These are phyloP conservation scores for Caradrina kadenii DNA, from an alignment of 2,888 invertebrate genomes.

Conservation along the genomic window DNA sequence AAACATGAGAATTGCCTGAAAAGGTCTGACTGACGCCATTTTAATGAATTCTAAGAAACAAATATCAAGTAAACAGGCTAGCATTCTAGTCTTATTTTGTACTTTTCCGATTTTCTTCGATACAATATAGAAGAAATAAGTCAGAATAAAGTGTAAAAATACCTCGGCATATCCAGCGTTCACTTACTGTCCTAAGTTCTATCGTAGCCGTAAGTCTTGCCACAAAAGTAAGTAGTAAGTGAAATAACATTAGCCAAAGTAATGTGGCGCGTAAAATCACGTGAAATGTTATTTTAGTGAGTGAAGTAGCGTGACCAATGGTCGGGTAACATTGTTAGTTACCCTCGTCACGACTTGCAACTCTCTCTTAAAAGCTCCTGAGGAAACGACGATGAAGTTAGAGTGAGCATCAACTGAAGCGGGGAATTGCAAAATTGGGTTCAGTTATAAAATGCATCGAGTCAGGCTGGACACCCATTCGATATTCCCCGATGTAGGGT, in stretches of 20 bases:
- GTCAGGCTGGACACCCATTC: background rate
- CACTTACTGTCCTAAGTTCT: background rate
- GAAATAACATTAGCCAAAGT: conserved; percentile 29
- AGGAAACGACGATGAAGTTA: conserved; percentile 19
- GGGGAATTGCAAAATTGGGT: background rate
- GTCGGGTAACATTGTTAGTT: conserved; percentile 54
- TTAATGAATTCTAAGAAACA: conserved; percentile 3
- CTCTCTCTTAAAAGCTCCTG: conserved; percentile 11
- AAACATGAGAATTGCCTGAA: background rate
- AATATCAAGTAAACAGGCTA: background rate
- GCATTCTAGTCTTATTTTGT: background rate
- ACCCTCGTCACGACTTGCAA: conserved; percentile 55
- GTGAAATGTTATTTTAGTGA: conserved; percentile 57
- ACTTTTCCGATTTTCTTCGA: background rate
- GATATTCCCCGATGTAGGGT: background rate
- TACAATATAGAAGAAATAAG: background rate
- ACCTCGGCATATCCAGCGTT: background rate
- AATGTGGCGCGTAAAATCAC: conserved; percentile 44
- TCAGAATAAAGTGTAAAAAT: background rate
- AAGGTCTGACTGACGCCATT: background rate
- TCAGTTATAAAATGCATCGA: background rate
- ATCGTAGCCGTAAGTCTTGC: background rate
- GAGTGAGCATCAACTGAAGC: conserved; percentile 15
- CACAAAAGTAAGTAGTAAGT: conserved; percentile 2
- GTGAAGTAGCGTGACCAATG: conserved; percentile 47